Evolutionary conservation across 2,797 vertebrate genomes (phyloP), one percentile per base, ranked within the genome.

Genomic region (Anguilla anguilla): DNA sequence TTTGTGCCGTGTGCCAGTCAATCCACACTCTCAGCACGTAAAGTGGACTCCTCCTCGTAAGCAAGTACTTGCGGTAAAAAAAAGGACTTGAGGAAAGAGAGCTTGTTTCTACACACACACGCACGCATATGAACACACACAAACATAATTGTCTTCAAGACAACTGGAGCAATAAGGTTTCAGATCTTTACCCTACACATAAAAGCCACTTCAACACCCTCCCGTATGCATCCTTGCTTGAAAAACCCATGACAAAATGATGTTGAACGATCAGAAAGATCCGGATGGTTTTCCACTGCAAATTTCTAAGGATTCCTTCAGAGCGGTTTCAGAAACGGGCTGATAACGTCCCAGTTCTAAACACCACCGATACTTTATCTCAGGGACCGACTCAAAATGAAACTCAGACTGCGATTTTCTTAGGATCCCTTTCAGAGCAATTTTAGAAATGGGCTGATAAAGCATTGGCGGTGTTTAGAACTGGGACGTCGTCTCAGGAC

Each of bases 11-110:
- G 61, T 22, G 61, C 81, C 86, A 87, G 81, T 15, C 28, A 28
- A 90, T 90, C 89, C 92, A 89, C 90, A 91, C 92, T 93, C 92
- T 92, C 91, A 87, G 89, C 90, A 93, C 92, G 93, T 94, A 94
- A 95, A 95, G 91, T 93, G 88, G 91, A 92, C 91, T 89, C 88
- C 91, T 89, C 88, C 93, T 91, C 93, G 89, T 95, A 96, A 95
- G 95, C 93, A 94, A 95, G 89, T 94, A 84, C 57, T 59, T 43
- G 25, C 43, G 25, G 51, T 31, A 61, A 74, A 88, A 28, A 28
- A 17, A 46, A 46, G n/a, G 81, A 83, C 53, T 57, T 59, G 59
- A 64, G 77, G 15, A 43, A 13, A 39, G 35, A 85, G 55, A 85
- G 35, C 1, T 25, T 25, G 57, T 67, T 25, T 85, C 53, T 39